Base-by-base conservation (phyloP, 2,113 vertebrate species). In the Myrmophylax atrothorax region DNA sequence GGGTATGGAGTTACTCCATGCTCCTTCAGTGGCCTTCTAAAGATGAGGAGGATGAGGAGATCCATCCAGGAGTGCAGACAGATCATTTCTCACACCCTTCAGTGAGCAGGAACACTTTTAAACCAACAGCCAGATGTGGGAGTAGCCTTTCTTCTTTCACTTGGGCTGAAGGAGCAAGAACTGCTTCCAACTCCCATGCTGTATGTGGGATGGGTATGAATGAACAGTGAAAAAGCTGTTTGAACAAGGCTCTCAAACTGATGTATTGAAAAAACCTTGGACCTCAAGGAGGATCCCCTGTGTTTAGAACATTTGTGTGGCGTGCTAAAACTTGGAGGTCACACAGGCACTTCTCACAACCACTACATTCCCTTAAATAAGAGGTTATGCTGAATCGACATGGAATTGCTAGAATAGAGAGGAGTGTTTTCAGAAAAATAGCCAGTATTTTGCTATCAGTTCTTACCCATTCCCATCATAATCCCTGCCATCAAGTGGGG, bases 121-220 rank as follows among this genome's bases (percentile, higher is more conserved):
- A 85, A 52, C 16, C 17, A 59, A 40, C 14, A 84, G 26, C 9
- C 33, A 68, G 38, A 28, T 63, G 52, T 84, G 42, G 47, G 38
- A 93, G 58, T 62, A 85, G 53, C n/a, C 44, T 50, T 47, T 81
- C 56, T 67, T 49, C 58, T 75, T 87, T 64, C 2, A 0, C 50
- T 74, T 53, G 13, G 44, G 40, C 31, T 46, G 20, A 28, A 73
- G n/a, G 40, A 40, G 22, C 0, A 2, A 28, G 40, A 53, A 20
- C 1, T 0, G 38, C 77, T 91, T 82, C 60, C 56, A 74, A 8
- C 6, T 89, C 35, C n/a, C 19, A 6, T 47, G 56, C 22, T 3
- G 0, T 55, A 9, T 24, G 29, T 5, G 0, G 31, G 18, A 18
- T 7, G 38, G 15, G 33, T 46, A 42, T 25, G 35, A 74, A 40